Evolutionary conservation across 35 echinoderm and acorn worm species (phyloP).

Genomic region (Apostichopus californicus): DNA sequence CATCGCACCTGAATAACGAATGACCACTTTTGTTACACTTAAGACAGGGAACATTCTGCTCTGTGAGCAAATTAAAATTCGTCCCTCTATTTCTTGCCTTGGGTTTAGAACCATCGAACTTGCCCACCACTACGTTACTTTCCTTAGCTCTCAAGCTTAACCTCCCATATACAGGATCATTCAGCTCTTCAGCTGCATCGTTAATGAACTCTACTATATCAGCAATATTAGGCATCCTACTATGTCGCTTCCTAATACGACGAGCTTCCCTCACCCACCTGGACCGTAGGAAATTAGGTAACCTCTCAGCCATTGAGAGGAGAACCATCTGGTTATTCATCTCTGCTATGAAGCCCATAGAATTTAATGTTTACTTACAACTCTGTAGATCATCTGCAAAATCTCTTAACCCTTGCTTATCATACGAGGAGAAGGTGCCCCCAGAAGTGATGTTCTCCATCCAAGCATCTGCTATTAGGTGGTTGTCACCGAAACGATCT

Average conservation of each 20-base stretch:
- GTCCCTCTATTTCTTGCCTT: slow-evolving; percentile 8
- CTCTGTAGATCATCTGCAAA: neutral
- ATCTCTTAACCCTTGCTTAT: neutral
- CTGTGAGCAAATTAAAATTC: slow-evolving; percentile 13
- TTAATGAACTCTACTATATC: neutral
- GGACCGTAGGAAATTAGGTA: neutral
- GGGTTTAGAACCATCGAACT: neutral
- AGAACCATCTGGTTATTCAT: neutral
- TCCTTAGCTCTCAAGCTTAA: neutral
- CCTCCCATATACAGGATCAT: slow-evolving; percentile 45
- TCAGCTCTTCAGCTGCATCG: neutral
- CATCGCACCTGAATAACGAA: slow-evolving; percentile 3
- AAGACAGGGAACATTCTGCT: neutral
- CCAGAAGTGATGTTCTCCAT: neutral
- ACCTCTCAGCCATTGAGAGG: neutral
- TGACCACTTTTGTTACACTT: slow-evolving; percentile 10
- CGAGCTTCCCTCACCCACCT: neutral
- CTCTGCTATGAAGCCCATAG: neutral
- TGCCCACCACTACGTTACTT: neutral
- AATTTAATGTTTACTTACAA: neutral
- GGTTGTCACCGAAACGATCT: slow-evolving; percentile 51
- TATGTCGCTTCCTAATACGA: neutral
- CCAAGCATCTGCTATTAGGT: slow-evolving; percentile 64
- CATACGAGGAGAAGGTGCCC: neutral
- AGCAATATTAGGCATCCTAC: neutral